Conservation (phyloP, 1,140 invertebrate genomes). For the Lerema accius region DNA sequence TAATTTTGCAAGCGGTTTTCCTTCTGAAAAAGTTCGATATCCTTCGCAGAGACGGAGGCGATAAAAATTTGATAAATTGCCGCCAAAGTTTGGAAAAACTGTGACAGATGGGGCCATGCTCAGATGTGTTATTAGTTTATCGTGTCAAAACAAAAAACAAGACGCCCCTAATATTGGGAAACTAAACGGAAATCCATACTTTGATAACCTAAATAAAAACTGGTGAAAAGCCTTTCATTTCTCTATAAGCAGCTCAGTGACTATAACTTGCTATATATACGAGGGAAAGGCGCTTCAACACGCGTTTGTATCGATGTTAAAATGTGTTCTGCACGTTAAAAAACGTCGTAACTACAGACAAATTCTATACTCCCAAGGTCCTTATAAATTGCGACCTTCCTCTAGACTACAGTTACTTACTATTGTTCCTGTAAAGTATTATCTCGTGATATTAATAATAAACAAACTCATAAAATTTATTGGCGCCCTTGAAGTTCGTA, state of each 20-base stretch:
- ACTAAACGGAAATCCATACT: background rate
- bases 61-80: conserved; percentile 34
- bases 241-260: too few relatives aligned
- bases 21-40: conserved; percentile 21
- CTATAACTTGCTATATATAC: too few relatives aligned
- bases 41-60: conserved; percentile 17
- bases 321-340: too few relatives aligned
- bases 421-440: background rate
- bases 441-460: background rate
- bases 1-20: conserved; percentile 26
- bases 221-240: too few relatives aligned
- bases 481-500: background rate
- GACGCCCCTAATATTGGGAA: background rate
- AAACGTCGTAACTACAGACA: too few relatives aligned
- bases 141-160: background rate
- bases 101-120: conserved; percentile 1
- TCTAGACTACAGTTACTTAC: too few relatives aligned
- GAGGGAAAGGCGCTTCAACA: too few relatives aligned
- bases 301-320: too few relatives aligned
- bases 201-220: background rate
- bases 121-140: conserved; percentile 3
- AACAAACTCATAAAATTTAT: background rate
- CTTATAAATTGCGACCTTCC: too few relatives aligned
- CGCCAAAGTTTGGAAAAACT: conserved; percentile 19
- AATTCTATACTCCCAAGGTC: too few relatives aligned